Base-by-base conservation (phyloP, 1,140 invertebrate genomes). In the Epicauta chinensis region DNA sequence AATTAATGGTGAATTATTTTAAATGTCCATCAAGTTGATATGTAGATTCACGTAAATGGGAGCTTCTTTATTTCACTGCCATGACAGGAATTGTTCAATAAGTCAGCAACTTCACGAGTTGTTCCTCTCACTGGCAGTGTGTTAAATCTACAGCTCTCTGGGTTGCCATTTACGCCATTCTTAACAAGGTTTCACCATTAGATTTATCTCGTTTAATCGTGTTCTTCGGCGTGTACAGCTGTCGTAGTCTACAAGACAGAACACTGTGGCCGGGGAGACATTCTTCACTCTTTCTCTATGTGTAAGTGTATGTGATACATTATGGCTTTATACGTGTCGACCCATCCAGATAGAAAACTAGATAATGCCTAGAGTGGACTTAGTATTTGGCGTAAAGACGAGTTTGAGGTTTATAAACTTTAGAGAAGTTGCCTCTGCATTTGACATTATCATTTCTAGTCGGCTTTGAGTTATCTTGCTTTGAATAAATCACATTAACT, bases 141-240 rank as follows among this genome's bases (percentile, higher is more conserved):
- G 60, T 54, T 64, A 62, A 61, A 66, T 59, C 58, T 57, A 56
- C 58, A 53, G 53, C 62, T 62, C 55, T 59, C 51, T 43, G 50
- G 56, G 56, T 58, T 63, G 61, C 62, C 63, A 63, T 64, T 63
- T 64, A 63, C 63, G 60, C 58, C 57, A 58, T 51, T 58, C 55
- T 65, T 62, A 65, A 66, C 64, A 66, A 62, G 56, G 62, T 65
- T 66, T 59, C 61, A 62, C 64, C 64, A 66, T 66, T 66, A 66
- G 64, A 66, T 66, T 66, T 66, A 66, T 66, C 64, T 64, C 45
- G 48, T 38, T 62, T 64, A 62, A 64, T 66, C 64, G 59, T 66
- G 64, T 64, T 61, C 59, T 53, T 56, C 42, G 61, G 53, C 59
- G 52, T 65, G 63, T 65, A 62, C 53, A 56, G 56, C 63, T 65